phyloP scores from a whole-genome alignment of 2,888 invertebrate genomes.

The Sympetrum striolatum region DNA sequence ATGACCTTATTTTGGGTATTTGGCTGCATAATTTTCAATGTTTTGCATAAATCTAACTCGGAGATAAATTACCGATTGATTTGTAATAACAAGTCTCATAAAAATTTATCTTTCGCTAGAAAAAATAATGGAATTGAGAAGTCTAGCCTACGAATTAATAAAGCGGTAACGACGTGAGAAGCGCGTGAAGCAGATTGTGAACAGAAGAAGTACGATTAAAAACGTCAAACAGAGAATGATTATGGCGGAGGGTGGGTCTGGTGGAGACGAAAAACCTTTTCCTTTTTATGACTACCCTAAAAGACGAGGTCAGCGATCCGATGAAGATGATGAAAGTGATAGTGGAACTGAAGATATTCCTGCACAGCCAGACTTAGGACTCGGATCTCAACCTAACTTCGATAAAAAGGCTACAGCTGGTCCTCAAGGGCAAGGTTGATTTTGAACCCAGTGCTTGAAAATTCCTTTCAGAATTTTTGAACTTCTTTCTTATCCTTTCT shows the following conservation, averaged over 20 bases:
- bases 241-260: constrained; percentile 41
- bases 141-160: no score
- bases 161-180: no score
- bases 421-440: constrained; percentile 45
- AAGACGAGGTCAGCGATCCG: neutral
- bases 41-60: no score
- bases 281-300: neutral
- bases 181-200: neutral
- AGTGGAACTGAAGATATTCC: constrained; percentile 56
- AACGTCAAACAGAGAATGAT: constrained; percentile 25
- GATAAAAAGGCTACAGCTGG: constrained; percentile 47
- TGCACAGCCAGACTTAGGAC: constrained; percentile 62
- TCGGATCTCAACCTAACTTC: constrained; percentile 57
- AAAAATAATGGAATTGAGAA: no score
- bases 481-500: neutral
- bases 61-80: no score
- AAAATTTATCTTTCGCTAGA: no score
- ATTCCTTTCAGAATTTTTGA: constrained; percentile 42
- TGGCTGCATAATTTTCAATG: no score
- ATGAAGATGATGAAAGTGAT: constrained; percentile 20
- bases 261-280: constrained; percentile 10
- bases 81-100: no score
- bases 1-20: no score
- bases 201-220: neutral
- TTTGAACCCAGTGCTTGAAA: constrained; percentile 53